phyloP scores from a whole-genome alignment of 2,888 invertebrate species.

The Parthenolecanium corni region DNA sequence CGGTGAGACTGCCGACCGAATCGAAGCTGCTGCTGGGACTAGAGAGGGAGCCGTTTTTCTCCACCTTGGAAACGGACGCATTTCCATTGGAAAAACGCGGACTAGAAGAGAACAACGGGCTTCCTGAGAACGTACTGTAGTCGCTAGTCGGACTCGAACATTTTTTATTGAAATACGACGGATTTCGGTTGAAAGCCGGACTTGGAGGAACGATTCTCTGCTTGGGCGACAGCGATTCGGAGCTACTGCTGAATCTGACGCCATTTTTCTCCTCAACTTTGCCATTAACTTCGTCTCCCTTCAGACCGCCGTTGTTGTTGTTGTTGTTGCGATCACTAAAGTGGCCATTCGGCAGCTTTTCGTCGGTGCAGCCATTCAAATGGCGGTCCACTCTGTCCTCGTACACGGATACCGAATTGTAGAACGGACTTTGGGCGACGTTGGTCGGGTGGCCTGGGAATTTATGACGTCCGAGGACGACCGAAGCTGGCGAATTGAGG shows the following conservation, averaged over 20 bases:
- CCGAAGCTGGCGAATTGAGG: constrained; percentile 69
- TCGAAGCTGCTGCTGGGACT: constrained; percentile 17
- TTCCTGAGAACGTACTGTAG: not conserved
- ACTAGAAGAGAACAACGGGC: constrained; percentile 22
- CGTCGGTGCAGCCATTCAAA: not conserved
- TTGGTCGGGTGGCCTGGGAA: not conserved
- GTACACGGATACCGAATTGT: constrained; percentile 12
- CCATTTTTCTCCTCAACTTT: constrained; percentile 11
- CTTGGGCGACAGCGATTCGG: constrained; percentile 11
- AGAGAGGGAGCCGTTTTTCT: constrained; percentile 11
- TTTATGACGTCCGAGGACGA: constrained; percentile 51
- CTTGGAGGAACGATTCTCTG: constrained; percentile 38
- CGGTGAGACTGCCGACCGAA: constrained; percentile 12
- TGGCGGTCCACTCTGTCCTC: constrained; percentile 5
- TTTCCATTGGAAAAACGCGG: constrained; percentile 9
- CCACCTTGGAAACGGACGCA: not conserved
- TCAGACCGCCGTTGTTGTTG: not conserved
- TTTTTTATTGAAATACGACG: constrained; percentile 35
- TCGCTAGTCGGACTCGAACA: constrained; percentile 28
- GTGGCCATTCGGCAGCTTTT: constrained; percentile 29
- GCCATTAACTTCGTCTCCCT: too few relatives aligned
- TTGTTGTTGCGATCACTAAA: constrained; percentile 10
- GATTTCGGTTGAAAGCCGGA: constrained; percentile 45
- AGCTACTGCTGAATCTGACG: constrained; percentile 21
- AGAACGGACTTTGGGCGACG: constrained; percentile 1